phyloP scores from a whole-genome alignment of 1,140 invertebrate species.

The Neotoxoptera formosana region DNA sequence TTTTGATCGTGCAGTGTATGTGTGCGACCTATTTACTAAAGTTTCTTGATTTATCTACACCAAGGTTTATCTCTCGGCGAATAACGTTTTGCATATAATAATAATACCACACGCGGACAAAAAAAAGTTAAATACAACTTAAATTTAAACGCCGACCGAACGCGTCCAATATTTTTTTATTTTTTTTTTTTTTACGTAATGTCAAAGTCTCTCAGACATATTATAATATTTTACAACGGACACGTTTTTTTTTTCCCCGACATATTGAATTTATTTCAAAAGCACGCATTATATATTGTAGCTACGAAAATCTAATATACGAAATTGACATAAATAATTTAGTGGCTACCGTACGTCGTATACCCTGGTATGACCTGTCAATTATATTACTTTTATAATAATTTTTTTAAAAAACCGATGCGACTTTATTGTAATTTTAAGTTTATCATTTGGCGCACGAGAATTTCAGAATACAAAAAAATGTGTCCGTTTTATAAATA shows the following conservation, averaged over 20 bases:
- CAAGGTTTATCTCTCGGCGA: background rate
- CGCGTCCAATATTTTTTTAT: too few relatives aligned
- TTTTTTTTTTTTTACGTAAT: background rate
- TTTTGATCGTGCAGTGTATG: background rate
- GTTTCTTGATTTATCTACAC: background rate
- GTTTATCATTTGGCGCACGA: background rate
- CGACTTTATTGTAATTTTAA: background rate
- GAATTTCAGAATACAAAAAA: background rate
- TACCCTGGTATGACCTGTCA: too few relatives aligned
- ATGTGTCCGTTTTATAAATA: background rate
- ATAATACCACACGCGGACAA: too few relatives aligned
- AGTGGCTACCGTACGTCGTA: too few relatives aligned
- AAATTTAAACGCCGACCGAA: background rate
- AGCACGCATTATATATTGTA: too few relatives aligned
- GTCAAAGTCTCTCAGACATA: background rate
- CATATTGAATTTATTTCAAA: too few relatives aligned
- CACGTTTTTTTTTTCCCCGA: background rate
- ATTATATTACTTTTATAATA: background rate
- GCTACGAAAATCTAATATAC: background rate
- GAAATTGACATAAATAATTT: background rate
- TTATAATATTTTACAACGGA: background rate
- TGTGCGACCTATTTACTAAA: background rate
- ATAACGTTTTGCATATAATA: background rate
- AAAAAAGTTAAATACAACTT: background rate
- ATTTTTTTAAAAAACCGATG: background rate